Percentiles rank a stretch among this genome's conserved stretches.
These are phyloP conservation scores for Gymnocheta viridis DNA, from an alignment of 2,888 invertebrate species.

Conservation along the genomic window DNA sequence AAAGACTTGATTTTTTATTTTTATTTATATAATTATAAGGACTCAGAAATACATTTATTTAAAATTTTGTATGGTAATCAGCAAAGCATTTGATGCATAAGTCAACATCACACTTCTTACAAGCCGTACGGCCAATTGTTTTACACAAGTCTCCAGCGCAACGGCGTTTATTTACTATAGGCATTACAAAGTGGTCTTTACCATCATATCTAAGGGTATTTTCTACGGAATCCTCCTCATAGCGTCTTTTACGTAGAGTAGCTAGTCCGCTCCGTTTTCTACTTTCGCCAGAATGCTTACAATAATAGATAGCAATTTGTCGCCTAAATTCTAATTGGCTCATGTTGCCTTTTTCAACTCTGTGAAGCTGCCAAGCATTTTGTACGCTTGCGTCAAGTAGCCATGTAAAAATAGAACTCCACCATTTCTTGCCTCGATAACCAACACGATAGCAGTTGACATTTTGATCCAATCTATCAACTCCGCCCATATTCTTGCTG, in stretches of 20 bases:
- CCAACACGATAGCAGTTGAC: constrained; percentile 5
- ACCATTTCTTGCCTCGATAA: constrained; percentile 11
- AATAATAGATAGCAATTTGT: constrained; percentile 12
- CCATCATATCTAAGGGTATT: not conserved
- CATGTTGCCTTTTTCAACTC: not conserved
- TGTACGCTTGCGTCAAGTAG: constrained; percentile 2
- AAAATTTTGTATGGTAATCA: too few relatives aligned
- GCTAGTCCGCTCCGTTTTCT: too few relatives aligned
- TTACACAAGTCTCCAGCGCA: not conserved
- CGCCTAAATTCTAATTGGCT: not conserved
- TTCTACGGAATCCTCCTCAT: not conserved
- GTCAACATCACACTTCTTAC: too few relatives aligned
- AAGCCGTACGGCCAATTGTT: not conserved
- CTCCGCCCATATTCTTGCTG: not conserved
- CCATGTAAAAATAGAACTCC: constrained; percentile 7
- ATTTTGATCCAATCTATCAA: constrained; percentile 18
- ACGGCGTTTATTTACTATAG: not conserved
- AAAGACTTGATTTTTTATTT: not conserved
- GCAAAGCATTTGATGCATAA: too few relatives aligned
- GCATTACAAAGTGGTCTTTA: too few relatives aligned
- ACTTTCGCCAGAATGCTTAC: not conserved
- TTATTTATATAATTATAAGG: not conserved
- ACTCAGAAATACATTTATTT: not conserved
- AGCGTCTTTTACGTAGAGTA: not conserved
- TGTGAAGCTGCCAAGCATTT: constrained; percentile 25